phyloP scores from a whole-genome alignment of 2,113 vertebrate species.

The Apodemus sylvaticus region DNA sequence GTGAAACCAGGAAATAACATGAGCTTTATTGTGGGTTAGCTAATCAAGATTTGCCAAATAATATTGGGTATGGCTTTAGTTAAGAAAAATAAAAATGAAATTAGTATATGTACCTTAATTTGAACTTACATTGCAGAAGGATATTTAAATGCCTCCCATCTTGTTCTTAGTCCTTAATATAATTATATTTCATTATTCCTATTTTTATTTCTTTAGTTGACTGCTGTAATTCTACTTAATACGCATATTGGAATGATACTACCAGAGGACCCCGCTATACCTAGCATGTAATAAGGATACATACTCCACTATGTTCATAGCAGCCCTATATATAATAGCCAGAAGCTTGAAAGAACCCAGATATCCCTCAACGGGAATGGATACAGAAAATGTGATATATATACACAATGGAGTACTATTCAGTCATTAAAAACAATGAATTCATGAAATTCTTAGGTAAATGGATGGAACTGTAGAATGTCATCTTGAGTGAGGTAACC shows the following conservation, averaged over 20 bases:
- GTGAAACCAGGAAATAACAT: neutral
- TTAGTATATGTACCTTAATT: neutral
- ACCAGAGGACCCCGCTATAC: too few relatives aligned
- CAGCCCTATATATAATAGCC: too few relatives aligned
- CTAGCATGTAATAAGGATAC: too few relatives aligned
- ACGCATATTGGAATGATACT: neutral
- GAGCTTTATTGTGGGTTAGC: neutral
- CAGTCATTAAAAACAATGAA: too few relatives aligned
- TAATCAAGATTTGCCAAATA: neutral
- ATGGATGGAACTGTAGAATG: too few relatives aligned
- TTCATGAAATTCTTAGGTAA: too few relatives aligned
- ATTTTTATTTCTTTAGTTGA: constrained; percentile 40
- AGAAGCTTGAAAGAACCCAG: too few relatives aligned
- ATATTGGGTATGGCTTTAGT: neutral
- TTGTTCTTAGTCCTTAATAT: neutral
- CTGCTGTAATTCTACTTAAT: constrained; percentile 17
- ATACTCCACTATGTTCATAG: too few relatives aligned
- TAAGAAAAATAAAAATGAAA: neutral
- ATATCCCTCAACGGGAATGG: too few relatives aligned
- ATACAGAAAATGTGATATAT: too few relatives aligned
- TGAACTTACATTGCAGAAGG: constrained; percentile 28
- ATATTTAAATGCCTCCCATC: neutral
- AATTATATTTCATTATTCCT: constrained; percentile 4
- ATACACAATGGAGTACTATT: too few relatives aligned
- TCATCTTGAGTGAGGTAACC: too few relatives aligned